Evolutionary conservation across 2,113 vertebrate species (phyloP), one percentile per base, ranked within the genome.

Genomic region (Syrrhaptes paradoxus): DNA sequence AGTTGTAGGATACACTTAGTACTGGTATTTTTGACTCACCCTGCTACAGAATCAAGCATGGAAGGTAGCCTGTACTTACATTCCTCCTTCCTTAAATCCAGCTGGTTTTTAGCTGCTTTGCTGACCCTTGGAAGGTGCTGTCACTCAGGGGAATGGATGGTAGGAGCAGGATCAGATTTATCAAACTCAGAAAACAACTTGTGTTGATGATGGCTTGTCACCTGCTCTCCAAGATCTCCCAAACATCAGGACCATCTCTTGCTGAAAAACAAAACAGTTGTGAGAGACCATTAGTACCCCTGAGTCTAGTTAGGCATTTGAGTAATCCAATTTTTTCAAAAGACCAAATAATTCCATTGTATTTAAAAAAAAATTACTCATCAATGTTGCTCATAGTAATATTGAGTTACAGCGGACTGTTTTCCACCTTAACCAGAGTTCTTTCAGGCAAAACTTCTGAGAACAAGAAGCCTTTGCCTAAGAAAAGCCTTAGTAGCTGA

Each of bases 341-440:
- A 76, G 22, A 13, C 2, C 34, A 48, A 18, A 48, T 10, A 5
- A 32, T 8, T 68, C 62, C 2, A 26, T 8, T 20, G 20, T 41
- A 31, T 13, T 15, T 43, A 46, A 46, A 20, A 48, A 38, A 34
- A 2, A 0, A 7, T 10, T 41, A 13, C 21, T 34, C 48, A 7
- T 1, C 32, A 9, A 4, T 3, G 17, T 0, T 45, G 43, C 29
- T 38, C 14, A 9, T 4, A 55, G 57, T 22, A 61, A 24, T 2
- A 1, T 20, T 14, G 58, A 52, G 31, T 7, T 36, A 24, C 31
- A 49, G 63, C 26, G 51, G 28, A 3, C 7, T 55, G 13, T 26
- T 58, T 24, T 4, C 36, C n/a, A 11, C 45, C 54, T 29, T 17
- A 36, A 43, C 28, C 13, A 17, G 63, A 54, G 31, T 17, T 20